Percentiles rank a stretch among this genome's conserved stretches.
Conservation (phyloP, 2,113 vertebrate genomes). For the Onychorhynchus coronatus region DNA sequence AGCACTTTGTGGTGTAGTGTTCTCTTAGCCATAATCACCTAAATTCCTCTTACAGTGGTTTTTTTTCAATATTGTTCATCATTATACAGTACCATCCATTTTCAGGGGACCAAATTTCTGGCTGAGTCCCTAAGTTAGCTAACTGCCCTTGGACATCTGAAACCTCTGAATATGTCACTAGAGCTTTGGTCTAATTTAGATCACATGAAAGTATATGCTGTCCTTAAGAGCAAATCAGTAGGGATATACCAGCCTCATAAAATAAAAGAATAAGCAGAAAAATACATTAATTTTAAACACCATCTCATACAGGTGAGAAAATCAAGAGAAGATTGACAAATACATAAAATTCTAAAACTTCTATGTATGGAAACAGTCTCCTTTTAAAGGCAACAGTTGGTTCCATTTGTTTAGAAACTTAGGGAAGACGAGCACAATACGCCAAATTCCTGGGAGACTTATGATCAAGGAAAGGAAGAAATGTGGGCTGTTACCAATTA, state of each 20-base stretch:
- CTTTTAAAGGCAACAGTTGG: not conserved
- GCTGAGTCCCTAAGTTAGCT: not conserved
- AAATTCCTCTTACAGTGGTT: not conserved
- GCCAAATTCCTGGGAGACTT: not conserved
- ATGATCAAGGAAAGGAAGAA: not conserved
- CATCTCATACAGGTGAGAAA: not conserved
- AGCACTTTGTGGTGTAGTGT: not conserved
- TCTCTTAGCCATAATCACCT: not conserved
- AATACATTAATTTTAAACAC: not conserved
- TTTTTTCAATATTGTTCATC: not conserved
- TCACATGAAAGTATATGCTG: not conserved
- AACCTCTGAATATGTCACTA: not conserved
- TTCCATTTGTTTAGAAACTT: not conserved
- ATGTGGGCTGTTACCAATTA: not conserved
- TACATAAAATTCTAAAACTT: not conserved
- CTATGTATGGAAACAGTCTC: not conserved
- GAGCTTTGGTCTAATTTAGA: not conserved
- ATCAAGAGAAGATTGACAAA: not conserved
- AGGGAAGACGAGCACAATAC: not conserved
- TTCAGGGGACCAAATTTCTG: not conserved
- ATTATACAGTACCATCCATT: not conserved
- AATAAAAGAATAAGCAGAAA: not conserved
- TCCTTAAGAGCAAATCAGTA: not conserved
- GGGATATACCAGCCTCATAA: not conserved
- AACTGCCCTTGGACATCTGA: constrained; percentile 8